Base-by-base conservation (phyloP, 2,113 vertebrate genomes). In the Cyanocitta stelleri region DNA sequence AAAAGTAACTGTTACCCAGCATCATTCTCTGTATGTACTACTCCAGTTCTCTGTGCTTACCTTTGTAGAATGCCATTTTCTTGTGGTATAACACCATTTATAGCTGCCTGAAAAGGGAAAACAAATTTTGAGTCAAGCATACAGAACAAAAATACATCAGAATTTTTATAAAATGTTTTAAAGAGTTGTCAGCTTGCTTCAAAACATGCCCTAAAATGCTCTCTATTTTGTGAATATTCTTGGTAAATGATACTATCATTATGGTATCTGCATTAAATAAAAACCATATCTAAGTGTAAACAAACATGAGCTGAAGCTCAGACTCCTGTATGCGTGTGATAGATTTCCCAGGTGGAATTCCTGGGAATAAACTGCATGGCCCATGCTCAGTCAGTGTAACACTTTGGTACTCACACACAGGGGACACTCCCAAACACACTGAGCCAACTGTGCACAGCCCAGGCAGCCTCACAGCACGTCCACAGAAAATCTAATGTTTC, bases 11-110 rank as follows among this genome's bases (percentile, higher is more conserved):
- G 48, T 33, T 64, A 92, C 26, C 46, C 44, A 72, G 68, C 48
- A 85, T 20, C 24, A 55, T 58, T 58, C 68, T 76, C 35, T 54
- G 23, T 16, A n/a, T 29, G 48, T 68, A 75, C 46, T 58, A 26
- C 54, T 78, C n/a, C 64, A 91, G 58, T 9, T 29, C 66, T 67
- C 85, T 41, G 44, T 73, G 95, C 97, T 98, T 99, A 99, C 99
- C 99, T 99, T 98, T 99, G 99, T 95, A 99, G 97, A 98, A 99
- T 99, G 95, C 99, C 99, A 61, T 99, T 99, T 98, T 99, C 99
- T 96, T 99, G 99, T 95, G 99, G 99, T 97, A 99, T 99, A 93
- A 99, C 99, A 95, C 99, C 99, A 98, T 99, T 99, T 98, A 99
- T 99, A 98, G 99, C 99, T 97, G 99, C 99, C 99, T 99, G 98